These are phyloP conservation scores for Rhagonycha lutea DNA, from an alignment of 2,888 invertebrate genomes.

Conservation along the genomic window DNA sequence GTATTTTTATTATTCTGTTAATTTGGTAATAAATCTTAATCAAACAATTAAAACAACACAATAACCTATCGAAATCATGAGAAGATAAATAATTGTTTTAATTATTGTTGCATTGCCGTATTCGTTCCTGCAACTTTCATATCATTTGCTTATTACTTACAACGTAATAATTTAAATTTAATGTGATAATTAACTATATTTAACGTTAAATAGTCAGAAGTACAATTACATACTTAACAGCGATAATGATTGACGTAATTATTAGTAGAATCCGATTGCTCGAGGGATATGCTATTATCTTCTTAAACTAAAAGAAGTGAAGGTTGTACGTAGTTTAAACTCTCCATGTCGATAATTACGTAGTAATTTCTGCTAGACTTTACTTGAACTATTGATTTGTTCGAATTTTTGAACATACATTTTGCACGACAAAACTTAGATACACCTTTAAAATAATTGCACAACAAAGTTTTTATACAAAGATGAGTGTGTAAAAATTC, in stretches of 20 bases:
- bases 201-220: neutral
- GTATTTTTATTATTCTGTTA: neutral
- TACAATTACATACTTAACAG: neutral
- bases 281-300: no score
- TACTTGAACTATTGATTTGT: no score
- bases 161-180: neutral
- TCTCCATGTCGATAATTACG: no score
- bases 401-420: no score
- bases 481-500: no score
- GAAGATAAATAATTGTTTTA: neutral
- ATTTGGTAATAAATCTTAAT: neutral
- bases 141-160: neutral
- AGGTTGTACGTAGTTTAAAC: no score
- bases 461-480: no score
- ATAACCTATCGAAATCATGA: neutral
- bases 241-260: neutral
- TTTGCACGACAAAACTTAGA: no score
- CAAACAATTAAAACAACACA: neutral
- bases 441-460: no score
- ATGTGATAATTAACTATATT: neutral
- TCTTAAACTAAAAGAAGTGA: no score
- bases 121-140: neutral
- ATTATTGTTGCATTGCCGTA: neutral
- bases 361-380: no score
- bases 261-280: neutral